Evolutionary conservation across 1,140 invertebrate genomes (phyloP), one percentile per base, ranked within the genome.

Genomic region (Drosophila setifemur): DNA sequence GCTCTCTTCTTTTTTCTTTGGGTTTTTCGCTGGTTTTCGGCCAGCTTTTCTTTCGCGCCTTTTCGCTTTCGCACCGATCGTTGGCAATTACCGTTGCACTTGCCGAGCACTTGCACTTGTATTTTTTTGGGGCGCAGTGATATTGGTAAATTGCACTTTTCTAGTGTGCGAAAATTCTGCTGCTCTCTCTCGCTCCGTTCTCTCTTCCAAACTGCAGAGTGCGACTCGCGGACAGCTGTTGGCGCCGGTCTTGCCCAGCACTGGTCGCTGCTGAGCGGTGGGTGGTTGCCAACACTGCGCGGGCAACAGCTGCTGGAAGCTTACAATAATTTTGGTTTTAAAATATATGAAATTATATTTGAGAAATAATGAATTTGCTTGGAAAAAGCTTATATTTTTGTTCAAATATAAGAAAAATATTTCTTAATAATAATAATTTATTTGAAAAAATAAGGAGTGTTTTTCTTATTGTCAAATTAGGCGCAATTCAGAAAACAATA

Each of bases 141-240:
- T 35, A 71, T 73, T 83, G 42, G 31, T 43, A 77, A 73, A 70
- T 83, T 71, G 57, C 67, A 77, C 76, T 70, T 66, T 83, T 83
- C 58, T 63, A 44, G 79, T 83, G 79, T 83, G 78, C 78, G 81
- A 83, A 83, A 83, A 85, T 78, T 85, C 60, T 61, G 55, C 67
- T 71, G 69, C 69, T 71, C 50, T 55, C 33, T 52, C 74, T 78
- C 79, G 68, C 73, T 83, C 44, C 73, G 77, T 77, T 74, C 50
- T 70, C 76, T 81, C 76, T 81, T 70, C 73, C 75, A 74, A 81
- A 81, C 76, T 81, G 67, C 37, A 40, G 21, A 48, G 39, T 8
- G 7, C 19, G 12, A 16, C 18, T 12, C 8, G 53, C 25, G 43
- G 35, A 43, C 64, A 70, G 52, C 57, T 55, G 57, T 60, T 71